These are phyloP conservation scores for Macrophya alboannulata DNA, from an alignment of 2,888 invertebrate genomes.

Conservation along the genomic window DNA sequence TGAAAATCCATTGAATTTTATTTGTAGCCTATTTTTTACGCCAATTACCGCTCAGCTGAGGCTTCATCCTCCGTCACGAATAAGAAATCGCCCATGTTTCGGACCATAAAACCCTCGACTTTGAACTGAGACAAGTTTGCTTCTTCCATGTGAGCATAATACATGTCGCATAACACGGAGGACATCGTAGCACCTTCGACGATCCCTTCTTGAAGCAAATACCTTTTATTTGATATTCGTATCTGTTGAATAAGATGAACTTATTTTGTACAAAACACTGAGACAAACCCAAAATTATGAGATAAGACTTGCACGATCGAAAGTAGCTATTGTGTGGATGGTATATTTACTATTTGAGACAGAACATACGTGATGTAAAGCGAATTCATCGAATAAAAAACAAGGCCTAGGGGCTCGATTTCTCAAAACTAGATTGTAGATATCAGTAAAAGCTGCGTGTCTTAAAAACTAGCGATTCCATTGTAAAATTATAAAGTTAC, in stretches of 20 bases:
- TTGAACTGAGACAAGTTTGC: slow-evolving; percentile 27
- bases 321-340: not conserved
- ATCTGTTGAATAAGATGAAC: slow-evolving; percentile 3
- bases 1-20: not conserved
- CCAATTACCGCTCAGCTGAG: slow-evolving; percentile 37
- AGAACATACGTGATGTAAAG: not conserved
- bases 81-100: slow-evolving; percentile 37
- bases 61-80: slow-evolving; percentile 37
- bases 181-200: slow-evolving; percentile 39
- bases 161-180: slow-evolving; percentile 39
- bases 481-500: not conserved
- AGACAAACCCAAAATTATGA: not conserved
- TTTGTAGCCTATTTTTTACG: not conserved
- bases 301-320: too few relatives aligned
- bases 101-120: slow-evolving; percentile 2
- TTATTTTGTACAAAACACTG: not conserved
- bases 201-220: slow-evolving; percentile 37
- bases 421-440: not conserved
- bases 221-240: slow-evolving; percentile 16
- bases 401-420: not conserved
- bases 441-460: not conserved
- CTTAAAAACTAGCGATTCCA: not conserved
- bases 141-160: slow-evolving; percentile 45
- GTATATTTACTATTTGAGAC: not conserved
- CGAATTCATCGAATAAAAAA: not conserved